Evolutionary conservation across 1,140 invertebrate species (phyloP).

Genomic region (Radopholus similis): DNA sequence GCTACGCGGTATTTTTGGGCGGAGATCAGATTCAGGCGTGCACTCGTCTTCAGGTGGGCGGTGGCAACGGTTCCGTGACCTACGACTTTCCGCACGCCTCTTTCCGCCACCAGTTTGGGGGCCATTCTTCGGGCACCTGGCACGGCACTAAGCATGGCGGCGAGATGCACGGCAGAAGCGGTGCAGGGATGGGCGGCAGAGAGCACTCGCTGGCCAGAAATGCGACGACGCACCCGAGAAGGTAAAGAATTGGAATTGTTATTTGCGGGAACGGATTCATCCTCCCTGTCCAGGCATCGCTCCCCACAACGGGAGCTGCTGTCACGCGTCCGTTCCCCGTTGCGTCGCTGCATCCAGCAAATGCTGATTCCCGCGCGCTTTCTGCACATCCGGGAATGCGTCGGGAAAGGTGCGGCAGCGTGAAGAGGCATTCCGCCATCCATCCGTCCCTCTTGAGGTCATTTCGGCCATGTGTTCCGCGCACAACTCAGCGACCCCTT

Average conservation of each 20-base stretch:
- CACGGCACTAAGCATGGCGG: not conserved
- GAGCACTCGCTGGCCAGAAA: not conserved
- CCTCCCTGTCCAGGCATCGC: not conserved
- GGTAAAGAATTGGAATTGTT: not conserved
- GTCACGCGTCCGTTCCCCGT: not conserved
- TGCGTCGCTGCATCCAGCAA: slow-evolving; percentile 10
- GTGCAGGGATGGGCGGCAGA: not conserved
- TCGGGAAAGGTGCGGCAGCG: slow-evolving; percentile 17
- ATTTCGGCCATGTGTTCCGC: slow-evolving; percentile 30
- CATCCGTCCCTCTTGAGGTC: slow-evolving; percentile 5
- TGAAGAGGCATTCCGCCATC: not conserved
- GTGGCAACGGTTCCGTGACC: not conserved
- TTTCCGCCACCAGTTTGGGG: not conserved
- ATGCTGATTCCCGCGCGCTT: slow-evolving; percentile 19
- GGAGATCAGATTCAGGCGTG: not conserved
- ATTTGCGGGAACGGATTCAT: no score
- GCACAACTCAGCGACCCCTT: slow-evolving; percentile 20
- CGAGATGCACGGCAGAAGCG: no score
- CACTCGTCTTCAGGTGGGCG: not conserved
- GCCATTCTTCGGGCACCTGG: not conserved
- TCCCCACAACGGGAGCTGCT: slow-evolving; percentile 12
- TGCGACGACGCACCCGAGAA: not conserved
- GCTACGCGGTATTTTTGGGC: not conserved
- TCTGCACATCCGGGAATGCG: slow-evolving; percentile 20
- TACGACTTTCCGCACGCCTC: slow-evolving; percentile 4